Evolutionary conservation across 2,888 invertebrate genomes (phyloP).

Genomic region (Amblyjoppa proteus): DNA sequence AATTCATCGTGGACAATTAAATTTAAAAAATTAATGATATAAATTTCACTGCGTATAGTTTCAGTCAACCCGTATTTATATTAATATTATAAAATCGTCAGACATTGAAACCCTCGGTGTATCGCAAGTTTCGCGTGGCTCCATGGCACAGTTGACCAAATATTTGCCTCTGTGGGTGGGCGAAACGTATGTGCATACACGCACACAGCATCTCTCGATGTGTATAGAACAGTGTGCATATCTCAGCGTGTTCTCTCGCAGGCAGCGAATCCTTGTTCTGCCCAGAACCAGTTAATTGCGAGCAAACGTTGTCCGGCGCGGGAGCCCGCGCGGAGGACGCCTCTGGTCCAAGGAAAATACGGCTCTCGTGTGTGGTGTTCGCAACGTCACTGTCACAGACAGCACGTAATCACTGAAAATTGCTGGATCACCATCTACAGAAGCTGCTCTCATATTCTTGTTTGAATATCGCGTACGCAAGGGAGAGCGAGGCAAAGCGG

Average conservation of each 20-base stretch:
- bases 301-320: constrained; percentile 34
- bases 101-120: background rate
- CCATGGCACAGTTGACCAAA: constrained; percentile 29
- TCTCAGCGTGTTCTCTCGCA: constrained; percentile 6
- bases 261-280: constrained; percentile 23
- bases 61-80: no score
- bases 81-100: background rate
- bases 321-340: background rate
- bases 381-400: constrained; percentile 4
- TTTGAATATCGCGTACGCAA: constrained; percentile 10
- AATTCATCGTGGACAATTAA: no score
- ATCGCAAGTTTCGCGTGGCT: background rate
- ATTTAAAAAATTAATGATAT: no score
- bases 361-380: background rate
- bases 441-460: background rate
- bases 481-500: background rate
- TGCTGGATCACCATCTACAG: background rate
- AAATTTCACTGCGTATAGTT: no score
- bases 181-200: constrained; percentile 21
- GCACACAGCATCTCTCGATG: background rate
- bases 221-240: constrained; percentile 9
- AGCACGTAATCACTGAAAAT: constrained; percentile 16
- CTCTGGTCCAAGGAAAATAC: constrained; percentile 26
- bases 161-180: constrained; percentile 42
- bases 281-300: constrained; percentile 37